phyloP scores from a whole-genome alignment of 1,140 invertebrate species.

The Drosophila nasuta region DNA sequence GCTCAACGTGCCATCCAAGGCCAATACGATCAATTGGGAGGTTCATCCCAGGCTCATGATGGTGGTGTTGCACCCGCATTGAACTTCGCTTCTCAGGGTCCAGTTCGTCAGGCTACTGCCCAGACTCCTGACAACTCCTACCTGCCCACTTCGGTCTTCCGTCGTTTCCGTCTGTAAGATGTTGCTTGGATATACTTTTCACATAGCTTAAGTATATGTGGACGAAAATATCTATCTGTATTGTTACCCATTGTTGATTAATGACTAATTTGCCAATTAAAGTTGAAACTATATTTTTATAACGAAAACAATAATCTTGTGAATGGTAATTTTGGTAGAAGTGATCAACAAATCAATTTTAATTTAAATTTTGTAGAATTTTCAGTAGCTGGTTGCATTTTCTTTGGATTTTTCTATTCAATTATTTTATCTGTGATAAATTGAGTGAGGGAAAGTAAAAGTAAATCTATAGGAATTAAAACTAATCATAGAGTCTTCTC shows the following conservation, averaged over 20 bases:
- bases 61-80: constrained; percentile 70
- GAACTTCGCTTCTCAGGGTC: constrained; percentile 73
- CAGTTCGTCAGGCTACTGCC: constrained; percentile 50
- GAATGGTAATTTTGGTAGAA: too few species aligned
- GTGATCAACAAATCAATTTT: too few species aligned
- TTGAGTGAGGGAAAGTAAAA: neutral
- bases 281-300: constrained; percentile 54
- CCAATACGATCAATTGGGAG: constrained; percentile 71
- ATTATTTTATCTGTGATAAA: too few species aligned
- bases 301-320: constrained; percentile 44
- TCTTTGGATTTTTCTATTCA: too few species aligned
- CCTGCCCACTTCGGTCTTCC: constrained; percentile 75
- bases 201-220: constrained; percentile 33
- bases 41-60: constrained; percentile 56
- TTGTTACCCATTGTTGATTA: constrained; percentile 73
- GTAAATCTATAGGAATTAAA: constrained; percentile 14
- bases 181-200: neutral
- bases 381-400: too few species aligned
- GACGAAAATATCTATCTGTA: constrained; percentile 37
- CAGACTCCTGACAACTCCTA: constrained; percentile 68
- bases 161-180: constrained; percentile 66
- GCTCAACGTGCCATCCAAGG: constrained; percentile 70
- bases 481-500: neutral
- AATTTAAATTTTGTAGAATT: too few species aligned
- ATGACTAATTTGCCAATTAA: constrained; percentile 65